Evolutionary conservation across 2,888 invertebrate species (phyloP).

Genomic region (Imbricaverruca yamaguchii): DNA sequence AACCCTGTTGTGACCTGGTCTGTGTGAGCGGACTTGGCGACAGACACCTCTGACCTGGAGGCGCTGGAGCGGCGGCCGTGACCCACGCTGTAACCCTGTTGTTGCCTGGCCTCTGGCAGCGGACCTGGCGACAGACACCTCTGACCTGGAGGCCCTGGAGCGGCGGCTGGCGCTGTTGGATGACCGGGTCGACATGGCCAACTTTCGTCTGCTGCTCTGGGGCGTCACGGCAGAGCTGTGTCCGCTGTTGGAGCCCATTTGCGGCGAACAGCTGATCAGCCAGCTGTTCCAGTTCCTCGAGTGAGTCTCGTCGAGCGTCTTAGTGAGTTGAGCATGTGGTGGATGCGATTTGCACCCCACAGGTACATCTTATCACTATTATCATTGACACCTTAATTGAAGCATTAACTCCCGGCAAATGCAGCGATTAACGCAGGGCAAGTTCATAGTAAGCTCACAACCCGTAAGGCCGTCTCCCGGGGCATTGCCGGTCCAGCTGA

Average conservation of each 20-base stretch:
- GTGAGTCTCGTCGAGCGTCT: neutral
- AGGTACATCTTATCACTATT: too few species aligned
- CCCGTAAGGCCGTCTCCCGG: too few species aligned
- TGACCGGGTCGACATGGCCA: constrained; percentile 58
- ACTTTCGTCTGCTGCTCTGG: constrained; percentile 74
- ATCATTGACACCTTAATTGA: too few species aligned
- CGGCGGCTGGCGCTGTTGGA: neutral
- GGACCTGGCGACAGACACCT: neutral
- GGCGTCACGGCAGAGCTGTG: constrained; percentile 61
- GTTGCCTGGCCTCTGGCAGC: neutral
- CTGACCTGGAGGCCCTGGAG: neutral
- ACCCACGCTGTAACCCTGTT: too few species aligned
- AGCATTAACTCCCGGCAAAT: too few species aligned
- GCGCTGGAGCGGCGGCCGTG: neutral
- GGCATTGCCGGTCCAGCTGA: too few species aligned
- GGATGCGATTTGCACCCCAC: too few species aligned
- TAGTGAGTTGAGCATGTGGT: too few species aligned
- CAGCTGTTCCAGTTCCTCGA: constrained; percentile 8
- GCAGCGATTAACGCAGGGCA: too few species aligned
- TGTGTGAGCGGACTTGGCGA: neutral
- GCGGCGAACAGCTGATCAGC: neutral
- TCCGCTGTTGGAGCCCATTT: neutral
- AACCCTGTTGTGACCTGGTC: neutral
- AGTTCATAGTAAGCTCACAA: too few species aligned
- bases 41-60: neutral